Base-by-base conservation (phyloP, 2,113 vertebrate species). In the Nematolebias whitei region DNA sequence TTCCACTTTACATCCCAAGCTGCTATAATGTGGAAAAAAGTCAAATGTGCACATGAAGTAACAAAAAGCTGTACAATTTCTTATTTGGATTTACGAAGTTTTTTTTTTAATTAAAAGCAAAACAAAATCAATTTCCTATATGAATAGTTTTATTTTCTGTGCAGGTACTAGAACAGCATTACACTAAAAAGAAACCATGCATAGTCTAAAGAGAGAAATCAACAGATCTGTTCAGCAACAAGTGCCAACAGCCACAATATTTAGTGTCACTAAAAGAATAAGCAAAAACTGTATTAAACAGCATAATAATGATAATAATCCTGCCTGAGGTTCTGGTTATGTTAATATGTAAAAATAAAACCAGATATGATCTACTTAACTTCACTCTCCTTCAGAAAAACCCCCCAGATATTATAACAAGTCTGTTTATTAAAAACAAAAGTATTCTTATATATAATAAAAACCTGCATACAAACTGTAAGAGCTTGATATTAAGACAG, bases 151-250 rank as follows among this genome's bases (percentile, higher is more conserved):
- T 73, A 44, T 64, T 45, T 71, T 12, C 64, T 76, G 51, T 74
- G 64, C 52, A 39, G 63, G 60, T 58, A 63, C 51, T 73, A 69
- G 49, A 68, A 71, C 5, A 78, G 60, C 49, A 18, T 74, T 83
- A 47, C 64, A 78, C 74, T 72, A 75, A 52, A 76, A 22, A 65
- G 66, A 60, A 82, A 76, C 86, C 79, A 88, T 87, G 82, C 89
- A 86, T 74, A 81, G 61, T 67, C 48, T 63, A 76, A 74, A 70
- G 44, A 45, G 35, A 38, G 43, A 35, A 41, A 68, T 70, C 19
- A 79, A 35, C 67, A 66, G 43, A 54, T 57, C 19, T 43, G 43
- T 44, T 49, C 56, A n/a, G n/a, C n/a, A n/a, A n/a, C n/a, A n/a
- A n/a, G n/a, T n/a, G n/a, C n/a, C n/a, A n/a, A n/a, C n/a, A n/a